Conservation (phyloP, 1,140 invertebrate genomes). For the Teleogryllus occipitalis region DNA sequence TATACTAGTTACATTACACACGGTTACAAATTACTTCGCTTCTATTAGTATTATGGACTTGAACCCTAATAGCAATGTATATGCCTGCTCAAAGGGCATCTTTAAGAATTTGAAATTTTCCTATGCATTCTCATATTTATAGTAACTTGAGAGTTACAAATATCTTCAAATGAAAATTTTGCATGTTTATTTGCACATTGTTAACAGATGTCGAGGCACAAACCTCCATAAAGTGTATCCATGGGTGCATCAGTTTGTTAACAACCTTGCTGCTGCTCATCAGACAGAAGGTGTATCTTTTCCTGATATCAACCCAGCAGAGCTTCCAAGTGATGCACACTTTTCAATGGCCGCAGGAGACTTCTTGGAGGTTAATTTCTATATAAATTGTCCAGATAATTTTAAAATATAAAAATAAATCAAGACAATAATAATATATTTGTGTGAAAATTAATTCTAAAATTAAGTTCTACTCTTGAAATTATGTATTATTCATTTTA, state of each 20-base stretch:
- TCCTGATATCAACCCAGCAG: constrained; percentile 79
- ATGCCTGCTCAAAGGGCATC: too few relatives aligned
- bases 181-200: neutral
- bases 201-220: constrained; percentile 46
- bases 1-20: too few relatives aligned
- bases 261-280: constrained; percentile 72
- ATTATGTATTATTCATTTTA: too few relatives aligned
- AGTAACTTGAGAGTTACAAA: too few relatives aligned
- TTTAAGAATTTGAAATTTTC: too few relatives aligned
- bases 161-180: neutral
- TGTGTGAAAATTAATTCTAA: neutral
- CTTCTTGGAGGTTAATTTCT: constrained; percentile 63
- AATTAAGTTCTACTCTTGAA: too few relatives aligned
- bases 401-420: neutral
- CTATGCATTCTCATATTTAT: too few relatives aligned
- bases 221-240: constrained; percentile 69
- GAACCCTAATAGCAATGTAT: too few relatives aligned
- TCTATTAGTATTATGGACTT: too few relatives aligned
- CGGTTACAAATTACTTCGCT: too few relatives aligned
- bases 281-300: constrained; percentile 71
- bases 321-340: constrained; percentile 52
- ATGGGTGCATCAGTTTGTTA: constrained; percentile 89
- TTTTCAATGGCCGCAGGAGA: constrained; percentile 97
- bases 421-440: neutral
- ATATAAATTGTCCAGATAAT: neutral